Conservation (phyloP, 2,888 invertebrate species). For the Andrena camellia region DNA sequence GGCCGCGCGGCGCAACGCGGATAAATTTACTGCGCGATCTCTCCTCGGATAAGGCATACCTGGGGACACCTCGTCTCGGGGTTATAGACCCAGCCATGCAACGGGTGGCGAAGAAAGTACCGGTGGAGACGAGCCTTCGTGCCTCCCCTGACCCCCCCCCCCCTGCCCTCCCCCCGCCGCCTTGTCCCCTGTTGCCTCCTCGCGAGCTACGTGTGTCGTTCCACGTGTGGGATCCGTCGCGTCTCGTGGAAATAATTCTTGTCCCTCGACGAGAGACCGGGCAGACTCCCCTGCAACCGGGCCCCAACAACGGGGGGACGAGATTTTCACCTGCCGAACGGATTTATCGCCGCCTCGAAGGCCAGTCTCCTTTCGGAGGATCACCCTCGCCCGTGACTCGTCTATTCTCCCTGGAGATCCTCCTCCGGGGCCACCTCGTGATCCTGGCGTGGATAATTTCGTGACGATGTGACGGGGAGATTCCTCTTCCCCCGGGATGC, state of each 20-base stretch:
- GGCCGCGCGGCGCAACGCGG: conserved; percentile 71
- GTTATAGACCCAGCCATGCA: conserved; percentile 81
- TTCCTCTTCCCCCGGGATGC: not conserved
- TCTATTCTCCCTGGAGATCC: conserved; percentile 21
- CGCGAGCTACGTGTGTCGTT: conserved; percentile 41
- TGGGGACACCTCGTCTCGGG: conserved; percentile 84
- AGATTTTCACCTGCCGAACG: conserved; percentile 71
- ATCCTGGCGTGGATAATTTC: conserved; percentile 24
- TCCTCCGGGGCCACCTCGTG: not conserved
- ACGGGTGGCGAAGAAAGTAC: conserved; percentile 74
- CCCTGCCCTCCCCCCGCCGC: not conserved
- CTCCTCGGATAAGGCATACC: conserved; percentile 82
- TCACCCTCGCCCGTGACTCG: conserved; percentile 15
- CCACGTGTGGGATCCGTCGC: conserved; percentile 64
- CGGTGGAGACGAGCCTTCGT: conserved; percentile 38
- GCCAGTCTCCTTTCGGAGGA: conserved; percentile 15
- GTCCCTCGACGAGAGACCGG: conserved; percentile 23
- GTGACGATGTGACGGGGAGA: conserved; percentile 1
- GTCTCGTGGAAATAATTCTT: conserved; percentile 65
- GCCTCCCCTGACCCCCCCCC: not conserved
- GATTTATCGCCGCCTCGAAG: conserved; percentile 60
- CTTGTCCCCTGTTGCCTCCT: conserved; percentile 23
- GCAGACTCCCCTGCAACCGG: conserved; percentile 42
- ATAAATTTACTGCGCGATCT: conserved; percentile 84
- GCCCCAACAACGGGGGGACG: conserved; percentile 31